Base-by-base conservation (phyloP, 2,113 vertebrate species). In the Anser brachyrhynchus region DNA sequence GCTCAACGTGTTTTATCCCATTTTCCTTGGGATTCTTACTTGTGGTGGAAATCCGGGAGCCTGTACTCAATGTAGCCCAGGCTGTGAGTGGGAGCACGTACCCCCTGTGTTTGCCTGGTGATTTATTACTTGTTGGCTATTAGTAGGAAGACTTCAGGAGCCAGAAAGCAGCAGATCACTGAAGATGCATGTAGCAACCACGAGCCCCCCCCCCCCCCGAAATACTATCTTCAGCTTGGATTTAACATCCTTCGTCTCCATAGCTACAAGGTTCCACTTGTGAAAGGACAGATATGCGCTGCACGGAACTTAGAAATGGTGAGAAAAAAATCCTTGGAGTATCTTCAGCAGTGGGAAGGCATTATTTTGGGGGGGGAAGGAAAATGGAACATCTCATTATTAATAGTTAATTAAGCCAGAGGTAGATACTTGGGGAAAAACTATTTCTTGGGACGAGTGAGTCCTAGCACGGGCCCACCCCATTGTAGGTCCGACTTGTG, bases 191-290 rank as follows among this genome's bases (percentile, higher is more conserved):
- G 81, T 43, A 92, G 46, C 72, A 84, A 29, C 69, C 87, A 29
- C 61, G 41, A 91, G 89, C 86, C 80, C 65, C 44, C 75, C n/a
- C 75, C 79, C 44, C 35, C 75, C n/a, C 75, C 79, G 90, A 94
- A 96, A 97, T 88, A 55, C 72, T 66, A 7, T 94, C 92, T 89
- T 92, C 87, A 51, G 87, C 88, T 84, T 90, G 93, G 84, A 95
- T 95, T 91, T 91, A 88, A 96, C 84, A 79, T 93, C 91, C 92
- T 87, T 97, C 8, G 93, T 97, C 96, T 97, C 96, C 96, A 97
- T 97, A 97, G 97, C 93, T 97, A 97, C 96, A 73, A 95, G 93
- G 90, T 95, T 97, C 83, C 91, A 78, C 93, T 95, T 95, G 93
- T 92, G 64, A 92, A 83, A 93, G 84, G 94, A 82, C 74, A 93